Evolutionary conservation across 1,140 invertebrate genomes (phyloP), one percentile per base, ranked within the genome.

Genomic region (Elymnias hypermnestra): DNA sequence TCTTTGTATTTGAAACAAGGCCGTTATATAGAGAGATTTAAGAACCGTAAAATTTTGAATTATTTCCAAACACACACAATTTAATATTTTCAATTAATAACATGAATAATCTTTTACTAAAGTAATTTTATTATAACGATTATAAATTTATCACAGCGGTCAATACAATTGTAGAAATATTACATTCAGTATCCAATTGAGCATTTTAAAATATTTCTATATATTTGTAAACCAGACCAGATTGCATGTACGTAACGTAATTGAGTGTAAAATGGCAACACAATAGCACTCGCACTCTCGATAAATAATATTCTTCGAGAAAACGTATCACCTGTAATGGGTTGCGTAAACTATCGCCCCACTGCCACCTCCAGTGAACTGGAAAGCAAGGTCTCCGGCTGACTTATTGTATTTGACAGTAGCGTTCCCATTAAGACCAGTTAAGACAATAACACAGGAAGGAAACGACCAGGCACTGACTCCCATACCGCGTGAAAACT

Each of bases 361-460:
- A 74, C 68, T 75, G 73, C 60, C 58, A 63, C 10, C 60, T 59
- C 69, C 77, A 82, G 57, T 83, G 66, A 68, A 83, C 69, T 82
- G 82, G 77, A 83, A 85, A 76, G 77, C 82, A 85, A 85, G 82
- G 82, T 85, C 82, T 79, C 62, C 52, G 66, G 58, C 62, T 62
- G 53, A 43, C 57, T 63, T 62, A 74, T 79, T 83, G 75, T 83
- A 72, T 71, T 81, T 63, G 65, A 43, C 59, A 52, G 69, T 72
- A 51, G 53, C 65, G 79, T 79, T 78, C 72, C 76, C 74, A 82
- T 82, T 85, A 75, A 63, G 45, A 69, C 48, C 71, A 76, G 67
- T 81, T 66, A 69, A 82, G 71, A 85, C 82, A 85, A 85, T 84
- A 78, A 70, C 65, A 72, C 79, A 83, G 79, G 82, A 85, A 83